Base-by-base conservation (phyloP, 2,797 vertebrate genomes). In the Mormyrus proboscirostris region DNA sequence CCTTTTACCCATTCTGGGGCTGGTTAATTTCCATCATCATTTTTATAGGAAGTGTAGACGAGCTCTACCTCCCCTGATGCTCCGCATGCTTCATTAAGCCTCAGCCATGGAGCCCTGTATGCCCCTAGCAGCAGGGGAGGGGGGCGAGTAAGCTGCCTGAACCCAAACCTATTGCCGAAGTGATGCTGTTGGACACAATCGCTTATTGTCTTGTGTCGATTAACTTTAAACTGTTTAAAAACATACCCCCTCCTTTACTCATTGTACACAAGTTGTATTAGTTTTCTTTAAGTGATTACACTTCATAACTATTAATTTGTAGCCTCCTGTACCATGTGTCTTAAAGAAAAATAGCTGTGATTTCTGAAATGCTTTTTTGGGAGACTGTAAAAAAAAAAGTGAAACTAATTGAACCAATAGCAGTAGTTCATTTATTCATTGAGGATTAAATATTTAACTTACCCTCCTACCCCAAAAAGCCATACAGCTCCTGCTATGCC, bases 381-480 rank as follows among this genome's bases (percentile, higher is more conserved):
- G 50, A 87, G 7, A 10, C 29, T 41, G 16, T 87, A 83, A 51
- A 55, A 53, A 86, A 57, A 59, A 59, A 83, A 49, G 6, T 29
- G 29, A 87, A 87, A 87, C 22, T 57, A 29, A 87, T 55, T 87
- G 85, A 59, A 57, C 53, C 50, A 57, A 87, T 87, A 59, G 29
- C 53, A 87, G 51, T 25, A 55, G 84, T 86, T 57, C 51, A 57
- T 57, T 55, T 87, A 87, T 87, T 87, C 85, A 87, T 57, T 38
- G 51, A 57, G 53, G 29, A 87, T 87, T 87, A 87, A 87, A 87
- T 86, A 87, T 55, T 57, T 55, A 87, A 87, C 53, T 50, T 49
- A n/a, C n/a, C 41, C 38, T n/a, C 76, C 79, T 4, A 44, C 7
- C 41, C 47, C 47, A n/a, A 49, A 62, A 62, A n/a, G 6, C 82